Evolutionary conservation across 2,797 vertebrate genomes (phyloP), one percentile per base, ranked within the genome.

Genomic region (Pygocentrus nattereri): DNA sequence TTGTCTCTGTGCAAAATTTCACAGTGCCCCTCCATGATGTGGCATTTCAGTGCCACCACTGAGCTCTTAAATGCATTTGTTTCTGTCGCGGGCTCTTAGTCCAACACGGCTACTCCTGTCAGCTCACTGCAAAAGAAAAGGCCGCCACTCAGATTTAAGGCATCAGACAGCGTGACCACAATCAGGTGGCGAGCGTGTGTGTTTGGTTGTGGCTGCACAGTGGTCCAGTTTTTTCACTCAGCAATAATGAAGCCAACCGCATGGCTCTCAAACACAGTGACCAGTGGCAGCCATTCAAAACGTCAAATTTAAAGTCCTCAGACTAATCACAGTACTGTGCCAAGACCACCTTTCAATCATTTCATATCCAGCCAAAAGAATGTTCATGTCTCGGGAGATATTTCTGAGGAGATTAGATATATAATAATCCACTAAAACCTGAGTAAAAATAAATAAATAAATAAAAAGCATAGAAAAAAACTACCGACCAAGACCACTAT

Each of bases 31-130:
- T 76, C 62, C 75, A 72, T 84, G 79, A 76, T 74, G 50, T 82
- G 70, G 58, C 72, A 79, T 78, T 85, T 79, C 79, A 68, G 79
- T 44, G 6, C 21, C 72, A 64, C 80, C 73, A 50, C 76, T 84
- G 59, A 82, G 73, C 73, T 76, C 76, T 76, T 86, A 76, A 84
- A 86, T 74, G 79, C 76, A 79, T 82, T 86, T 86, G 82, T 86
- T 86, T 84, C 61, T 82, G 79, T 86, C 67, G 27, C 52, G 13
- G 67, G 25, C 79, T 82, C 72, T 81, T 56, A 84, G 78, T 78
- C 76, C 64, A 82, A 79, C 82, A 76, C 15, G n/a, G 27, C 72
- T 69, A 52, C 61, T 82, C 56, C 79, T 79, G 79, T 76, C 82
- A 77, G 76, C 41, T n/a, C 18, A 16, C 67, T 41, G 64, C 19